Base-by-base conservation (phyloP, 1,140 invertebrate genomes). In the Brachionus sp. region DNA sequence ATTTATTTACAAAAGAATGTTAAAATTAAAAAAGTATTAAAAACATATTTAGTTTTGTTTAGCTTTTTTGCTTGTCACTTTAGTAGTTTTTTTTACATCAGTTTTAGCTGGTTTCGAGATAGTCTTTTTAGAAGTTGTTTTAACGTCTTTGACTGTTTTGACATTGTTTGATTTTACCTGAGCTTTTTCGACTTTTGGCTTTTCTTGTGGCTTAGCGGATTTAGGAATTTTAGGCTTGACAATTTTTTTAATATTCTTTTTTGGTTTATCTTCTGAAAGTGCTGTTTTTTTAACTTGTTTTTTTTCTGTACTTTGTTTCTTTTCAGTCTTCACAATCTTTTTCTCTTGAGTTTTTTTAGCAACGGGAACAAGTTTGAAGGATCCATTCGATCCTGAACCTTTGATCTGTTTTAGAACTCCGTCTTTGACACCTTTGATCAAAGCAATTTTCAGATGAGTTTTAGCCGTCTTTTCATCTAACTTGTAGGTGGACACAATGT, bases 361-460 rank as follows among this genome's bases (percentile, higher is more conserved):
- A n/a, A 23, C 50, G 13, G 77, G 29, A 5, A 12, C 57, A 9
- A 84, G 29, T 53, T 82, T 83, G 23, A 84, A 84, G 25, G 82
- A 84, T 5, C 84, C 84, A 35, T 39, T 66, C 6, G 84, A 78
- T 39, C 84, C 84, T 23, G 50, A n/a, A 13, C 84, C 84, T 78
- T 84, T 84, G 9, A 78, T 10, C 46, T 84, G 84, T 64, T 70
- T 77, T 3, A 84, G 57, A 6, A 37, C 5, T 9, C 70, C 83
- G 16, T 84, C 44, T 66, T 84, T 77, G n/a, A 68, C 70, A 35
- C 83, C 84, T 44, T 16, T 23, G 13, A 53, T 44, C 7, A 84
- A 46, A 5, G 68, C 83, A 10, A 46, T 37, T 83, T 84, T 84
- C 5, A 84, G 29, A 33, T 80, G 83, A 12, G 33, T 13, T 35